phyloP scores from a whole-genome alignment of 2,888 invertebrate genomes.

The Rosalia funebris region DNA sequence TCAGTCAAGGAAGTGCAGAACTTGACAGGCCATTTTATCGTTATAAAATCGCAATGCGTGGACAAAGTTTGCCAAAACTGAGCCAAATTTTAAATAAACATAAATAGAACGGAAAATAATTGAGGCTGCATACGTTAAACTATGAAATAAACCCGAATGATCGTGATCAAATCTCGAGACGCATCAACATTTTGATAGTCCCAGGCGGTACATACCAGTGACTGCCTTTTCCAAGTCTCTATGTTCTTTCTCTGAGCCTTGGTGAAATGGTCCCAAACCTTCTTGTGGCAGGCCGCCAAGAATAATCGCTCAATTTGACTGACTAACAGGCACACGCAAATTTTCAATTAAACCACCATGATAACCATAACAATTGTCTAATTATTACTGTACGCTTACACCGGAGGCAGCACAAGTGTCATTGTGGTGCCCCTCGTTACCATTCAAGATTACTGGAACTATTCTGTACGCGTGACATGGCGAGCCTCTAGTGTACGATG shows the following conservation, averaged over 20 bases:
- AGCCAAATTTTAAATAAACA: too few relatives aligned
- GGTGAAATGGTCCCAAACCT: slow-evolving; percentile 99
- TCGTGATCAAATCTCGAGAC: too few relatives aligned
- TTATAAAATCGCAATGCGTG: too few relatives aligned
- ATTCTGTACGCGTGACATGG: slow-evolving; percentile 21
- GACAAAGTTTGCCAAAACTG: too few relatives aligned
- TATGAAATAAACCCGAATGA: too few relatives aligned
- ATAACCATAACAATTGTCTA: slow-evolving; percentile 29
- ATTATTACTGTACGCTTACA: slow-evolving; percentile 37
- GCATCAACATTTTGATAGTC: slow-evolving; percentile 45
- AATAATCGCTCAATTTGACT: slow-evolving; percentile 99
- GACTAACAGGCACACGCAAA: slow-evolving; percentile 77
- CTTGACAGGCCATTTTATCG: too few relatives aligned
- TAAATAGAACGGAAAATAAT: too few relatives aligned
- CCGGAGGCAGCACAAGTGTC: slow-evolving; percentile 11
- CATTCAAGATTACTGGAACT: slow-evolving; percentile 19
- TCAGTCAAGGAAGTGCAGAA: too few relatives aligned
- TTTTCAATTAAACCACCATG: slow-evolving; percentile 55
- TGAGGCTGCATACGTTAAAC: too few relatives aligned
- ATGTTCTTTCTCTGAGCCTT: slow-evolving; percentile 99
- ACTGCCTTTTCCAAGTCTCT: slow-evolving; percentile 97
- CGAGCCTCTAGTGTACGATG: background rate
- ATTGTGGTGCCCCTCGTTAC: slow-evolving; percentile 15
- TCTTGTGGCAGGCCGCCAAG: slow-evolving; percentile 94
- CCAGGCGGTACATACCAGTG: slow-evolving; percentile 78